A percentile compares a stretch with the other conserved stretches of the same genome.
Conservation (phyloP, 2,888 invertebrate genomes). For the Pseudococcus viburni region DNA sequence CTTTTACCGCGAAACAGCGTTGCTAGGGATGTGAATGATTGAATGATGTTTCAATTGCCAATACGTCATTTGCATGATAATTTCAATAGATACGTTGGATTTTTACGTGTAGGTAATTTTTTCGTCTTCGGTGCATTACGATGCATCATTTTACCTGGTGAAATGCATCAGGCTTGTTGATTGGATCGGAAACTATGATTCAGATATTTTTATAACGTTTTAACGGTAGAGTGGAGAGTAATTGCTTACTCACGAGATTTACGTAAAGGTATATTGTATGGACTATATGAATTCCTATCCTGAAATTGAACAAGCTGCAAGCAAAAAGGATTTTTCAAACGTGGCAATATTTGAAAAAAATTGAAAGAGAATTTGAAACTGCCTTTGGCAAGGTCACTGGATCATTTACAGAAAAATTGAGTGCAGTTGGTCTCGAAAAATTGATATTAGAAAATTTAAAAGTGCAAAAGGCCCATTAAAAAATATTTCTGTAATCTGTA, state of each 20-base stretch:
- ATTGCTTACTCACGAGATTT: no score
- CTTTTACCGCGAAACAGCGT: conserved; percentile 19
- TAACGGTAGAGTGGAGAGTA: background rate
- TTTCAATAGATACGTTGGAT: background rate
- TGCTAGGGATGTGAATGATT: no score
- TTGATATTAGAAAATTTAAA: no score
- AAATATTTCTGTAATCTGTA: no score
- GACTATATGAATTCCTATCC: background rate
- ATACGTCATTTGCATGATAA: background rate
- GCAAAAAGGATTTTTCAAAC: background rate
- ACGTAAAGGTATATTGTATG: no score
- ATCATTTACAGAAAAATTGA: no score
- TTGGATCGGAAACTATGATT: background rate
- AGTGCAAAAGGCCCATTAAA: no score
- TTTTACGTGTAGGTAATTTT: background rate
- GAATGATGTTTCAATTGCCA: conserved; percentile 1
- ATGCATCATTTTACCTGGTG: background rate
- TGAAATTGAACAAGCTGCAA: background rate
- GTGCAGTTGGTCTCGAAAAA: no score
- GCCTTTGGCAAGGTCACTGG: no score
- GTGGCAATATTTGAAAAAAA: no score
- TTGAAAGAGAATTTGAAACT: no score
- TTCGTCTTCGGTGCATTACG: background rate
- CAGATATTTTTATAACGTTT: background rate
- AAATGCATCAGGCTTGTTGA: conserved; percentile 26